Percentiles rank a stretch among this genome's conserved stretches.
Conservation (phyloP, 2,797 vertebrate species). For the Mus spretus region DNA sequence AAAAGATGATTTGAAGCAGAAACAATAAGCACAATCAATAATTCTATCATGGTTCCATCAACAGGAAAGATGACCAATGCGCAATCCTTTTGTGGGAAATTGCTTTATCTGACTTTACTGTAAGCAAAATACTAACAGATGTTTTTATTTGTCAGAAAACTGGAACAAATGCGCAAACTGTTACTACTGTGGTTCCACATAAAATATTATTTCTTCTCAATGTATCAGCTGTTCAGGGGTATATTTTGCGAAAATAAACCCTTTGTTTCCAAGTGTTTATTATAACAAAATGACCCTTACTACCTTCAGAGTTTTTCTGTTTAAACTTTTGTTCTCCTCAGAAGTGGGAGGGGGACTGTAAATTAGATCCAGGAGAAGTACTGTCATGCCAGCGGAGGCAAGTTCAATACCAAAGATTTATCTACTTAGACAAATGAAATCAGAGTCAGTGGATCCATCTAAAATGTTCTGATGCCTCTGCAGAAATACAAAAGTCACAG, state of each 20-base stretch:
- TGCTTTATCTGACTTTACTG: constrained; percentile 46
- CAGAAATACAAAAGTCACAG: constrained; percentile 82
- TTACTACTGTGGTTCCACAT: constrained; percentile 57
- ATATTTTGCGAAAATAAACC: constrained; percentile 66
- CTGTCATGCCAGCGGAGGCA: constrained; percentile 89
- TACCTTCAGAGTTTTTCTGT: constrained; percentile 90
- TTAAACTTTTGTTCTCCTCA: constrained; percentile 88
- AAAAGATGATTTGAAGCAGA: constrained; percentile 37
- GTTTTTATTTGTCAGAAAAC: constrained; percentile 46
- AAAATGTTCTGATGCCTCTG: constrained; percentile 89
- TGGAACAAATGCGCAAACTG: constrained; percentile 64
- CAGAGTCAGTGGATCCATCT: constrained; percentile 90
- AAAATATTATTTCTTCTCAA: constrained; percentile 74
- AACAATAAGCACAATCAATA: background rate
- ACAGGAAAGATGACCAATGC: background rate
- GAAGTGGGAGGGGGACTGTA: constrained; percentile 84
- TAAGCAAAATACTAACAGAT: constrained; percentile 20
- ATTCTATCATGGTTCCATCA: background rate
- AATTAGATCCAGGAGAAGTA: constrained; percentile 93
- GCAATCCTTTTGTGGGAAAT: constrained; percentile 18
- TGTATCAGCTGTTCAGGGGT: constrained; percentile 69
- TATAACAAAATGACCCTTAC: constrained; percentile 89
- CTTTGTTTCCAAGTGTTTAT: constrained; percentile 84
- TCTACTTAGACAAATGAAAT: constrained; percentile 94
- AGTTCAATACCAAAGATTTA: constrained; percentile 93